phyloP scores from a whole-genome alignment of 2,113 vertebrate species.

The Anolis sagrei region DNA sequence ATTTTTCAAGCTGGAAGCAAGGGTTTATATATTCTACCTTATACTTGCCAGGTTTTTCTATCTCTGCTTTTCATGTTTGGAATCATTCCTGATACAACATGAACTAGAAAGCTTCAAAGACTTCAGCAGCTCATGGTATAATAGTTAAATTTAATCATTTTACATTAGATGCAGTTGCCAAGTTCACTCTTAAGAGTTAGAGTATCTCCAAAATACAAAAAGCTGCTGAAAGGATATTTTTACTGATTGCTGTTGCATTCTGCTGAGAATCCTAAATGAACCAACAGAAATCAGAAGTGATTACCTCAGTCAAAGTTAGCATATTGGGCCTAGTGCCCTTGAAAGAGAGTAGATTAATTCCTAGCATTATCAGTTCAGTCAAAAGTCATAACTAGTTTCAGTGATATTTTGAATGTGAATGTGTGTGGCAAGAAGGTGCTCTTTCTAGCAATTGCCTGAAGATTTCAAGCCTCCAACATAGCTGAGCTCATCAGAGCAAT shows the following conservation, averaged over 20 bases:
- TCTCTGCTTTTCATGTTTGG: constrained; percentile 40
- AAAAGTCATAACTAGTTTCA: constrained; percentile 47
- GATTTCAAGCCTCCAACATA: constrained; percentile 17
- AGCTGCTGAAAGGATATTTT: constrained; percentile 35
- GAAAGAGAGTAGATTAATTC: constrained; percentile 44
- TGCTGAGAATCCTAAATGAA: constrained; percentile 45
- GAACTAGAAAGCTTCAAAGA: constrained; percentile 48
- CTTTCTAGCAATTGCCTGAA: constrained; percentile 22
- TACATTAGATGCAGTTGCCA: constrained; percentile 41
- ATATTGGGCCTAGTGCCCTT: background rate
- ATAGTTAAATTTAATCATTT: constrained; percentile 55
- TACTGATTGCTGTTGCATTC: constrained; percentile 25
- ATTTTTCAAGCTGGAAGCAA: constrained; percentile 5
- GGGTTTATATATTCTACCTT: constrained; percentile 1
- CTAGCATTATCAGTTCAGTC: constrained; percentile 37
- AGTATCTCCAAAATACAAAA: background rate
- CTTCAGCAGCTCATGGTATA: constrained; percentile 25
- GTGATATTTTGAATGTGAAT: constrained; percentile 30
- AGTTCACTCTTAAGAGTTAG: constrained; percentile 32
- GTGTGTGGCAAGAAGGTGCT: constrained; percentile 6
- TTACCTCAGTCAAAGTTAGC: constrained; percentile 23
- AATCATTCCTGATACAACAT: constrained; percentile 16
- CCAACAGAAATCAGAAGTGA: constrained; percentile 33
- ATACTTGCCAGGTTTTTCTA: constrained; percentile 8
- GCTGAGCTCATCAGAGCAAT: constrained; percentile 26